These are phyloP conservation scores for Aphyosemion australe DNA, from an alignment of 2,113 vertebrate species.

Conservation along the genomic window DNA sequence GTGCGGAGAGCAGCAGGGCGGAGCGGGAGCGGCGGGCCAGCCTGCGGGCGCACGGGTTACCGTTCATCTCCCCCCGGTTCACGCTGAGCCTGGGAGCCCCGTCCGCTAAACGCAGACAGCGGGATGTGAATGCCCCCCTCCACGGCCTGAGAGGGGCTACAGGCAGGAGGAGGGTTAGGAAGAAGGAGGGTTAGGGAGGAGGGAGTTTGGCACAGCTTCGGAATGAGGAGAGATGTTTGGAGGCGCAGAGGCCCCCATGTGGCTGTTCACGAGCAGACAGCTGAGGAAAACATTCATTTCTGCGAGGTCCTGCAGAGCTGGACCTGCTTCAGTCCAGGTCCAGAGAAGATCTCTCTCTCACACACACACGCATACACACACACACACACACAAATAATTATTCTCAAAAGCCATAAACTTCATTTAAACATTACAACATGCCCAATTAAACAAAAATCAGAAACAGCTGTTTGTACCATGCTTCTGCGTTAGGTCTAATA, in stretches of 20 bases:
- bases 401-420: too few species aligned
- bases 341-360: too few species aligned
- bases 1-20: slow-evolving; percentile 86
- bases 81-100: slow-evolving; percentile 53
- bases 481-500: too few species aligned
- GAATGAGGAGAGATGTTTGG: slow-evolving; percentile 59
- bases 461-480: too few species aligned
- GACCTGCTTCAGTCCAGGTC: too few species aligned
- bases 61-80: slow-evolving; percentile 43
- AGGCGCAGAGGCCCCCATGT: slow-evolving; percentile 53
- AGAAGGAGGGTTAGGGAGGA: slow-evolving; percentile 16
- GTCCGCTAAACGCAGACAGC: slow-evolving; percentile 66
- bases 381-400: too few species aligned
- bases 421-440: too few species aligned
- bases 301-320: too few species aligned
- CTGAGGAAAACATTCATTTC: slow-evolving; percentile 1
- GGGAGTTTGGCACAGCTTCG: slow-evolving; percentile 53
- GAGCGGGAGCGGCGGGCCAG: slow-evolving; percentile 89
- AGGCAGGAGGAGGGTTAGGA: slow-evolving; percentile 47
- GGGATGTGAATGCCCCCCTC: slow-evolving; percentile 60
- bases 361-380: too few species aligned
- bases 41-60: slow-evolving; percentile 86
- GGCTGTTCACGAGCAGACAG: slow-evolving; percentile 27
- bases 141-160: slow-evolving; percentile 38
- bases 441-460: too few species aligned